Evolutionary conservation across 2,888 invertebrate species (phyloP).

Genomic region (Parochlus steinenii): DNA sequence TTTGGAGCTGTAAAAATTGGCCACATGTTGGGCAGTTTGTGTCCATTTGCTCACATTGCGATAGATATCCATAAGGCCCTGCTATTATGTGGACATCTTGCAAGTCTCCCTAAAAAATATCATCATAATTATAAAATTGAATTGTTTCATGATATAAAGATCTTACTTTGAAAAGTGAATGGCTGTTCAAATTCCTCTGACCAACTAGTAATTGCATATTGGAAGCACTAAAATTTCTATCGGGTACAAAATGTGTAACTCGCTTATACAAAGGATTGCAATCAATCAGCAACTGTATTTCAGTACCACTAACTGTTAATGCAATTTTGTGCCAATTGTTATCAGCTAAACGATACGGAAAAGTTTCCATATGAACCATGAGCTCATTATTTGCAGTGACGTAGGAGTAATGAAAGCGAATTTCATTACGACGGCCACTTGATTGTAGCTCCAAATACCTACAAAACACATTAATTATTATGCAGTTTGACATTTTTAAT

Average conservation of each 20-base stretch:
- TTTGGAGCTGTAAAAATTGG: conserved; percentile 69
- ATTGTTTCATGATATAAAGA: too few species aligned
- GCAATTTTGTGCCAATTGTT: conserved; percentile 78
- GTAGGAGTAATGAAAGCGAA: conserved; percentile 61
- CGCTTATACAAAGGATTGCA: conserved; percentile 74
- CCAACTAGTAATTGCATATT: conserved; percentile 71
- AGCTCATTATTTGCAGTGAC: conserved; percentile 38
- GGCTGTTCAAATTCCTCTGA: conserved; percentile 60
- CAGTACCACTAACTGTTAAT: conserved; percentile 65
- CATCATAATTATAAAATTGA: neutral
- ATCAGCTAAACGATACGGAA: conserved; percentile 75
- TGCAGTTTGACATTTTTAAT: conserved; percentile 7
- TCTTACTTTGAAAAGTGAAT: conserved; percentile 74
- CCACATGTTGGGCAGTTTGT: conserved; percentile 82
- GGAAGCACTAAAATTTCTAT: conserved; percentile 57
- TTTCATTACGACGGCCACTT: conserved; percentile 73
- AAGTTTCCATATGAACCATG: conserved; percentile 61
- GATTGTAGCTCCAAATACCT: conserved; percentile 86
- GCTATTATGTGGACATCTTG: conserved; percentile 76
- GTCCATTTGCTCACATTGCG: conserved; percentile 73
- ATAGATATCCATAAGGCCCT: conserved; percentile 70
- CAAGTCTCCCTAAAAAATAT: conserved; percentile 54
- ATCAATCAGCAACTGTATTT: conserved; percentile 71
- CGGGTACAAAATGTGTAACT: conserved; percentile 53
- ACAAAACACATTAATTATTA: conserved; percentile 19